Evolutionary conservation across 2,797 vertebrate genomes (phyloP).

Genomic region (Cichlasoma orientale): DNA sequence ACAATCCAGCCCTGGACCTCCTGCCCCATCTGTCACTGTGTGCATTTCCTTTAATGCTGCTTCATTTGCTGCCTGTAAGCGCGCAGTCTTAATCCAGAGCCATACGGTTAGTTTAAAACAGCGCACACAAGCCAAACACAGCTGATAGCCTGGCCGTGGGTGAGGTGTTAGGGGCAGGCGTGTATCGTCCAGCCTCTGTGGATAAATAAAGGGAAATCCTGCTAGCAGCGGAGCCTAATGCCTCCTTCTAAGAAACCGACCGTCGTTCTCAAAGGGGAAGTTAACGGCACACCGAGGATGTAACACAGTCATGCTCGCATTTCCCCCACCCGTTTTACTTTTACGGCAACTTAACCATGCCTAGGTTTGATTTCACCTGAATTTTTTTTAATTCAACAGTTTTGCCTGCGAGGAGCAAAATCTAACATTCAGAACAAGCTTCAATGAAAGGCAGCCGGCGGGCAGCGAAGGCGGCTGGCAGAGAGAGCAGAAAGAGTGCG

Average conservation of each 20-base stretch:
- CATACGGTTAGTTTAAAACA: slow-evolving; percentile 1
- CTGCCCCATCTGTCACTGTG: slow-evolving; percentile 46
- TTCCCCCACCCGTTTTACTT: neutral
- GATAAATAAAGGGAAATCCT: slow-evolving; percentile 25
- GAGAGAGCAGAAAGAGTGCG: neutral
- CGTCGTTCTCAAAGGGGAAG: slow-evolving; percentile 53
- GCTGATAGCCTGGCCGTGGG: slow-evolving; percentile 22
- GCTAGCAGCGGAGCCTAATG: slow-evolving; percentile 5
- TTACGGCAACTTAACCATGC: slow-evolving; percentile 12
- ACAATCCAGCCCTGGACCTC: slow-evolving; percentile 11
- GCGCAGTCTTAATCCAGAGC: slow-evolving; percentile 18
- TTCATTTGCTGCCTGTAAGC: slow-evolving; percentile 26
- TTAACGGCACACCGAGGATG: slow-evolving; percentile 45
- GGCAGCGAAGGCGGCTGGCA: neutral
- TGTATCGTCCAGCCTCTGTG: slow-evolving; percentile 40
- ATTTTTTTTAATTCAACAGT: slow-evolving; percentile 31
- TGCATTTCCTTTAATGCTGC: slow-evolving; percentile 55
- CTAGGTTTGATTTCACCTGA: neutral
- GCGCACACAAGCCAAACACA: slow-evolving; percentile 18
- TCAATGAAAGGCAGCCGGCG: slow-evolving; percentile 55
- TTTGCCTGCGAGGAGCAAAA: slow-evolving; percentile 5
- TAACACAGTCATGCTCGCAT: neutral
- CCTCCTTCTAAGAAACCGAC: slow-evolving; percentile 9
- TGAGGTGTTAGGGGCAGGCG: slow-evolving; percentile 23
- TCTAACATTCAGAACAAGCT: slow-evolving; percentile 18